phyloP scores from a whole-genome alignment of 2,888 invertebrate species.

The Drosophila monieri region DNA sequence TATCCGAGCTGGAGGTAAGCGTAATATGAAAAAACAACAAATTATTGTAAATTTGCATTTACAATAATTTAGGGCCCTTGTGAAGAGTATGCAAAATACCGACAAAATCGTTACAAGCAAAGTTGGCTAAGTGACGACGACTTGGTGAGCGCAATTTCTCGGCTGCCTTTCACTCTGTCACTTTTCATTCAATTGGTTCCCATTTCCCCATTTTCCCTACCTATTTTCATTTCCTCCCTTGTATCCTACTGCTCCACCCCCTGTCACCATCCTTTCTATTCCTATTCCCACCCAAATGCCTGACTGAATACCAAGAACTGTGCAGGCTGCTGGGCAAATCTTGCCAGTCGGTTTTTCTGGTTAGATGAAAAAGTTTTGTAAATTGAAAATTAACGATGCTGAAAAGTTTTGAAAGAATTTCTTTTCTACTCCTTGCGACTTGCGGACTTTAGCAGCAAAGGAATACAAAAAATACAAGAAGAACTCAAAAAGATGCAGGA shows the following conservation, averaged over 20 bases:
- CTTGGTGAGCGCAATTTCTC: slow-evolving; percentile 36
- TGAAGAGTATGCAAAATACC: slow-evolving; percentile 44
- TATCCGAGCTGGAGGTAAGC: slow-evolving; percentile 90
- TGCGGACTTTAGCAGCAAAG: slow-evolving; percentile 50
- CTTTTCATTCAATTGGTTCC: slow-evolving; percentile 47
- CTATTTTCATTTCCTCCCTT: slow-evolving; percentile 12
- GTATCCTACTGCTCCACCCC: neutral
- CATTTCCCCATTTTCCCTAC: slow-evolving; percentile 16
- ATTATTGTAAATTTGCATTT: slow-evolving; percentile 33
- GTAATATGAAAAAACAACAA: slow-evolving; percentile 2
- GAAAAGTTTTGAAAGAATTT: slow-evolving; percentile 69
- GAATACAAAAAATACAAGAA: neutral
- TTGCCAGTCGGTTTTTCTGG: slow-evolving; percentile 54
- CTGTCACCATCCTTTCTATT: slow-evolving; percentile 9
- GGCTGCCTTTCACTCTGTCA: slow-evolving; percentile 37
- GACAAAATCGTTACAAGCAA: slow-evolving; percentile 49
- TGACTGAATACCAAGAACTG: slow-evolving; percentile 42
- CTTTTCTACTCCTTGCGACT: slow-evolving; percentile 51
- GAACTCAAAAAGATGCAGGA: slow-evolving; percentile 1
- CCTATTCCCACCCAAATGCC: slow-evolving; percentile 22
- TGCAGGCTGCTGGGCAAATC: slow-evolving; percentile 33
- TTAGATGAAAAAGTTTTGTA: slow-evolving; percentile 69
- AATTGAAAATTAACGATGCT: slow-evolving; percentile 78
- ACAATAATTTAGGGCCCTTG: slow-evolving; percentile 24
- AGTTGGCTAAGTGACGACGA: slow-evolving; percentile 55